phyloP scores from a whole-genome alignment of 2,113 vertebrate species.

The Emydocephalus ijimae region DNA sequence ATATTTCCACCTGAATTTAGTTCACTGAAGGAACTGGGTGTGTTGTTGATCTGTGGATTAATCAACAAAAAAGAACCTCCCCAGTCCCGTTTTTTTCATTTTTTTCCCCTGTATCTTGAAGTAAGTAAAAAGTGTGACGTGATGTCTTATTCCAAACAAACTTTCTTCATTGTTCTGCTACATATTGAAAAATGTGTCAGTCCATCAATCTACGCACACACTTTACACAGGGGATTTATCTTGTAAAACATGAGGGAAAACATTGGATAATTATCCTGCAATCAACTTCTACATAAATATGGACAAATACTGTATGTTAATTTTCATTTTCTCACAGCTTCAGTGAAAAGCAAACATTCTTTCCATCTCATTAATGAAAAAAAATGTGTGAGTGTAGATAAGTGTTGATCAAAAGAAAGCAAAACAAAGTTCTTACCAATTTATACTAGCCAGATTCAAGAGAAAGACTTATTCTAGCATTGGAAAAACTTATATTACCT shows the following conservation, averaged over 20 bases:
- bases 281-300: background rate
- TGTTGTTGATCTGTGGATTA: background rate
- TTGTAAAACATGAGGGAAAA: background rate
- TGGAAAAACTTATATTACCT: background rate
- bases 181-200: background rate
- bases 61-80: background rate
- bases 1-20: background rate
- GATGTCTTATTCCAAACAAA: background rate
- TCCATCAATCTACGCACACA: background rate
- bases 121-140: background rate
- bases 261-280: background rate
- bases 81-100: accelerated
- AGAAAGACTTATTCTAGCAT: background rate
- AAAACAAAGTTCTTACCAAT: background rate
- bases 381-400: background rate
- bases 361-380: background rate
- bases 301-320: background rate
- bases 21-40: background rate
- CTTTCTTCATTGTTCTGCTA: background rate
- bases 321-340: background rate
- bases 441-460: background rate
- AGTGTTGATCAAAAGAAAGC: background rate
- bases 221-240: background rate
- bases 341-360: background rate
- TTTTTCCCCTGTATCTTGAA: background rate